These are phyloP conservation scores for Anser cygnoides DNA, from an alignment of 2,113 vertebrate species.

Conservation along the genomic window DNA sequence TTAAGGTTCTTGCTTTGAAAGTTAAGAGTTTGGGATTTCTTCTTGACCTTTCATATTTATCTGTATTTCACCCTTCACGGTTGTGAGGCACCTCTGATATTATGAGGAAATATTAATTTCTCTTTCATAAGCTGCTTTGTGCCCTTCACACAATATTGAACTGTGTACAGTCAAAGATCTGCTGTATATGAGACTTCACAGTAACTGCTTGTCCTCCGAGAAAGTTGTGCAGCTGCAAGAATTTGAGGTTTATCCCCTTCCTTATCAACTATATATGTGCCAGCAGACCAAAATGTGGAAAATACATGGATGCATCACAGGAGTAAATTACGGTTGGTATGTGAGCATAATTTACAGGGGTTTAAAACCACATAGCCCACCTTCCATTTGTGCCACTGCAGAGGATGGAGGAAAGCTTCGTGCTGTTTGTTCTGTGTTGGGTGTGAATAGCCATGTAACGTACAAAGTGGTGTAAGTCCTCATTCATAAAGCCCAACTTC, in stretches of 20 bases:
- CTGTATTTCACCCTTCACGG: background rate
- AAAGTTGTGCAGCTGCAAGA: background rate
- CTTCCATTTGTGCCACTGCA: background rate
- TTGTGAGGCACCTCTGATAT: background rate
- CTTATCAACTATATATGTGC: background rate
- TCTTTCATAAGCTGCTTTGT: background rate
- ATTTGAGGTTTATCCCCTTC: background rate
- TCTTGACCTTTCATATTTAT: background rate
- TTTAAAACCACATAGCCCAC: background rate
- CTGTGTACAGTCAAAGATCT: background rate
- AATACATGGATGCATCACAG: accelerated
- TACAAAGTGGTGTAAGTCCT: background rate
- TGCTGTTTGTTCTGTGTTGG: background rate
- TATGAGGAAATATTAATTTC: background rate
- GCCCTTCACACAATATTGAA: background rate
- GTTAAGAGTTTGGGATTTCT: background rate
- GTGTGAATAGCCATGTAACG: background rate
- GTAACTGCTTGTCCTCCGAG: background rate
- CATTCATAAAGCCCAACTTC: background rate
- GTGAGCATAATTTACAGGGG: background rate
- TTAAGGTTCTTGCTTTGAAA: background rate
- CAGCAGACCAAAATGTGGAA: background rate
- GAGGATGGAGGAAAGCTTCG: background rate
- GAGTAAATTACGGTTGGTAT: background rate
- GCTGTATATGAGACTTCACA: background rate